phyloP scores from a whole-genome alignment of 2,888 invertebrate genomes.

The Oxystoma pomonae region DNA sequence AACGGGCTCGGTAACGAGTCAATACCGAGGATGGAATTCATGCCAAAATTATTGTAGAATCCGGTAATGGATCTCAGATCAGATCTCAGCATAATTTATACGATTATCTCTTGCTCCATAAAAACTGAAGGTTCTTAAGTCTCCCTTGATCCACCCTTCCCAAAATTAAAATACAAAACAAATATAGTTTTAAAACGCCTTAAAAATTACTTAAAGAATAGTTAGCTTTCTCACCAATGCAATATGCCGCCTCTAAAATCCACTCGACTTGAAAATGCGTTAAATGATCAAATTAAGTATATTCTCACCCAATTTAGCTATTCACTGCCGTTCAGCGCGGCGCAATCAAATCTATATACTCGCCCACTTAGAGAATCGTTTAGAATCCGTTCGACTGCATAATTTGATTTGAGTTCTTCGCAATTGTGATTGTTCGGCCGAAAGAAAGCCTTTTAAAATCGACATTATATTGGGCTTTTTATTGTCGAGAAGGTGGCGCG shows the following conservation, averaged over 20 bases:
- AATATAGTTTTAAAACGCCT: too few relatives aligned
- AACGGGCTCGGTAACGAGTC: too few relatives aligned
- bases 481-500: not conserved
- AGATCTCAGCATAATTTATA: too few relatives aligned
- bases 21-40: too few relatives aligned
- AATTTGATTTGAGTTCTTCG: constrained; percentile 12
- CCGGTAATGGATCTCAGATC: too few relatives aligned
- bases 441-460: not conserved
- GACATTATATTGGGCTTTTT: not conserved
- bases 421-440: not conserved
- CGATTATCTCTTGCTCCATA: too few relatives aligned
- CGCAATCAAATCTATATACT: not conserved
- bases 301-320: not conserved
- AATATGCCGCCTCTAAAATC: not conserved
- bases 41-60: too few relatives aligned
- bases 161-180: too few relatives aligned
- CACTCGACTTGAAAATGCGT: not conserved
- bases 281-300: not conserved
- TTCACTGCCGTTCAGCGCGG: not conserved
- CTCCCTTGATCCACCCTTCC: too few relatives aligned
- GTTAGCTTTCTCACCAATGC: not conserved
- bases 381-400: constrained; percentile 16
- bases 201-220: not conserved
- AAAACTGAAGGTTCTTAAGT: too few relatives aligned
- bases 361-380: constrained; percentile 9